Evolutionary conservation across 2,888 invertebrate genomes (phyloP).

Genomic region (Junonia oenone): DNA sequence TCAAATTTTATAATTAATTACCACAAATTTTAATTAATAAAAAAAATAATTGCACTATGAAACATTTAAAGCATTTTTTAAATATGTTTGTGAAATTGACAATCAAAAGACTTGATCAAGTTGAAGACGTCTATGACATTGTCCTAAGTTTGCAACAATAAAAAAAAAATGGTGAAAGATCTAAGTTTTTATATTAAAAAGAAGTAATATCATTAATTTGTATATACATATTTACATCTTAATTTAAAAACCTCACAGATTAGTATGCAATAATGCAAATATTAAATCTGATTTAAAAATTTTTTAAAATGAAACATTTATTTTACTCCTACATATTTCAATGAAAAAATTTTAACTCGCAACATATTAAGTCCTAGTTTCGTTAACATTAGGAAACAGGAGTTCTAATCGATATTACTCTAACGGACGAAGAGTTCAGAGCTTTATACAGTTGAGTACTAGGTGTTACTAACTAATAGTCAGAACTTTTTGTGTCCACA

Average conservation of each 20-base stretch:
- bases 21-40: not conserved
- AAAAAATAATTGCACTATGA: not conserved
- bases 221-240: constrained; percentile 78
- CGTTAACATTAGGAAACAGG: constrained; percentile 34
- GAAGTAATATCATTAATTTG: constrained; percentile 64
- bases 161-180: constrained; percentile 45
- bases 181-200: constrained; percentile 54
- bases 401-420: constrained; percentile 43
- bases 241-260: constrained; percentile 46
- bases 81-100: not conserved
- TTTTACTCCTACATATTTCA: constrained; percentile 33
- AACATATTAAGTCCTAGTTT: constrained; percentile 8
- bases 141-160: constrained; percentile 29
- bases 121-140: constrained; percentile 20
- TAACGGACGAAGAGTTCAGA: constrained; percentile 58
- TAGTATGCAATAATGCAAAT: constrained; percentile 51
- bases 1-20: not conserved
- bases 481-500: constrained; percentile 21
- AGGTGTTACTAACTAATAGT: constrained; percentile 20
- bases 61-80: not conserved
- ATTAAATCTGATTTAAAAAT: constrained; percentile 44
- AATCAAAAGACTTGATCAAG: constrained; percentile 1
- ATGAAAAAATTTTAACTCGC: constrained; percentile 20
- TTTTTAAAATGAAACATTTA: constrained; percentile 28
- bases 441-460: constrained; percentile 51